These are phyloP conservation scores for Lymantria monacha DNA, from an alignment of 2,888 invertebrate species.

Conservation along the genomic window DNA sequence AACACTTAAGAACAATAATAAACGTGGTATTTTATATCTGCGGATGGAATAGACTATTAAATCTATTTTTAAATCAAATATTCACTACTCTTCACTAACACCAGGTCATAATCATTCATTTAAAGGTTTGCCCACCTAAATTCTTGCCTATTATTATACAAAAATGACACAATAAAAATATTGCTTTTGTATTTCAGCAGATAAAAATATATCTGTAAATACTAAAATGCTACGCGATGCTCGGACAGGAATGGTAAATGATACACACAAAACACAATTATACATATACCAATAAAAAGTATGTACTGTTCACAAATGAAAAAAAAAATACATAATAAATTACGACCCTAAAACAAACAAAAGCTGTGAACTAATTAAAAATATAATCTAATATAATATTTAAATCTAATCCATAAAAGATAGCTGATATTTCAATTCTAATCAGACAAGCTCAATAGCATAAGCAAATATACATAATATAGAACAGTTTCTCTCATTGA, in stretches of 20 bases:
- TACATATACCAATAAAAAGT: conserved; percentile 8
- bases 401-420: conserved; percentile 10
- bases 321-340: conserved; percentile 12
- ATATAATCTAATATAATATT: conserved; percentile 6
- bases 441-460: conserved; percentile 15
- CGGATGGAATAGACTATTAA: not conserved
- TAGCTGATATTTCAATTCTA: conserved; percentile 8
- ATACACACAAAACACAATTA: conserved; percentile 6
- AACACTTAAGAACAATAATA: not conserved
- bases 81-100: conserved; percentile 30
- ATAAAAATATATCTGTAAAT: conserved; percentile 21
- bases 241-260: conserved; percentile 16
- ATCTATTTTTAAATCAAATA: conserved; percentile 13
- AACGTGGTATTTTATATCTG: not conserved
- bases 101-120: conserved; percentile 51
- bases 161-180: conserved; percentile 11
- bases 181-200: conserved; percentile 18
- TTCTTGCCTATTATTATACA: conserved; percentile 25
- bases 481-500: conserved; percentile 5
- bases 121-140: conserved; percentile 54
- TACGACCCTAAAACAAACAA: conserved; percentile 12
- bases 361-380: conserved; percentile 10
- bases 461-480: conserved; percentile 9
- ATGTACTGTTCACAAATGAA: conserved; percentile 4
- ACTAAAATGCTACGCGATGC: conserved; percentile 44